Evolutionary conservation across 2,113 vertebrate genomes (phyloP).

Genomic region (Brachirus orientalis): DNA sequence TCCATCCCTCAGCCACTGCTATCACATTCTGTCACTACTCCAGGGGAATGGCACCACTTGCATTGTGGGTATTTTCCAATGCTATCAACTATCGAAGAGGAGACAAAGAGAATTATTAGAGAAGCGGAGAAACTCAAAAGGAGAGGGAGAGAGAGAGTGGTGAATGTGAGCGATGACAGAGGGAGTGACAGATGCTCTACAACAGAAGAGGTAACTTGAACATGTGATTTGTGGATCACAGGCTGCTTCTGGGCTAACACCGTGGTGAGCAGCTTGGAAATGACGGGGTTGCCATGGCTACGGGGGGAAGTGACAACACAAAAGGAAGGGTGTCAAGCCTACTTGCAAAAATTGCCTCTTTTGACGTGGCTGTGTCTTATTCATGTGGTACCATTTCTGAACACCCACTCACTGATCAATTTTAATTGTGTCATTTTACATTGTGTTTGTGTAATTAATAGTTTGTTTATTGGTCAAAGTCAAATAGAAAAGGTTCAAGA

Average conservation of each 20-base stretch:
- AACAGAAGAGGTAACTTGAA: conserved; percentile 52
- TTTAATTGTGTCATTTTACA: too few species aligned
- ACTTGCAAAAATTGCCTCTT: conserved; percentile 60
- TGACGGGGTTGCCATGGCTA: conserved; percentile 70
- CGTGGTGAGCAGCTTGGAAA: conserved; percentile 49
- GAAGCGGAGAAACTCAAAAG: conserved; percentile 22
- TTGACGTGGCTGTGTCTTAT: conserved; percentile 37
- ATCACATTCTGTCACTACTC: conserved; percentile 38
- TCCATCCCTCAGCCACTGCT: conserved; percentile 37
- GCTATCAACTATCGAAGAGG: conserved; percentile 40
- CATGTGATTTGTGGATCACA: conserved; percentile 67
- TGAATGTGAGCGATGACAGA: conserved; percentile 44
- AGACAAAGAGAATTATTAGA: conserved; percentile 28
- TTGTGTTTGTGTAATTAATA: too few species aligned
- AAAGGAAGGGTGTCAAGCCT: conserved; percentile 49
- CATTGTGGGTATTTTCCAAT: conserved; percentile 58
- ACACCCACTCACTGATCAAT: too few species aligned
- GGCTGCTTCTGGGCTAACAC: conserved; percentile 36
- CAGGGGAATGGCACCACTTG: conserved; percentile 50
- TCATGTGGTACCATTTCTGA: background rate
- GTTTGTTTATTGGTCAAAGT: too few species aligned
- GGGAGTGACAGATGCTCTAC: conserved; percentile 71
- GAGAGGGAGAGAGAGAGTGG: conserved; percentile 16
- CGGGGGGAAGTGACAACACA: conserved; percentile 56
- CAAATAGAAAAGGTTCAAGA: too few species aligned